A percentile compares a stretch with the other conserved stretches of the same genome.
These are phyloP conservation scores for Herpetotheres cachinnans DNA, from an alignment of 2,113 vertebrate species.

Conservation along the genomic window DNA sequence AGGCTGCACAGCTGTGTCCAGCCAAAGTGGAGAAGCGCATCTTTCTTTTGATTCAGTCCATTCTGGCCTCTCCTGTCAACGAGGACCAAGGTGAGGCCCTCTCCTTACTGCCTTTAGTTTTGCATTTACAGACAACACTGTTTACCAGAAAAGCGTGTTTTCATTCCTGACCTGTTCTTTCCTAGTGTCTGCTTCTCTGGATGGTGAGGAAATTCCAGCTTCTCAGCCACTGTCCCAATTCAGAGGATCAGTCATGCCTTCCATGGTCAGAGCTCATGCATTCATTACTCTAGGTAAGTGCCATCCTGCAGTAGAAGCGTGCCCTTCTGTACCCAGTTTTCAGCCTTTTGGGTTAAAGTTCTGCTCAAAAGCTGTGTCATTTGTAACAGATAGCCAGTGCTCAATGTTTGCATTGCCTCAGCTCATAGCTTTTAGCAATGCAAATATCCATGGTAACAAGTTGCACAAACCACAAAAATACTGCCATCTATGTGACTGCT, in stretches of 20 bases:
- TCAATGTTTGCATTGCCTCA: neutral
- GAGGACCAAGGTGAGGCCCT: slow-evolving; percentile 68
- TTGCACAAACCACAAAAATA: neutral
- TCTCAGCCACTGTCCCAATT: slow-evolving; percentile 80
- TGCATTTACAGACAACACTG: neutral
- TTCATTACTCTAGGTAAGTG: slow-evolving; percentile 87
- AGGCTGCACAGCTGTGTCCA: slow-evolving; percentile 86
- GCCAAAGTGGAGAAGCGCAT: slow-evolving; percentile 78
- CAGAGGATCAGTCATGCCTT: slow-evolving; percentile 77
- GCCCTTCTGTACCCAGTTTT: accelerated
- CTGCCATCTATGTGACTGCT: neutral
- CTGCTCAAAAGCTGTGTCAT: neutral
- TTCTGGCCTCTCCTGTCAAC: slow-evolving; percentile 77
- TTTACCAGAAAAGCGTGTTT: neutral
- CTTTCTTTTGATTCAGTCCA: slow-evolving; percentile 89
- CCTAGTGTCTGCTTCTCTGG: neutral
- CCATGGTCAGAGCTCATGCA: slow-evolving; percentile 86
- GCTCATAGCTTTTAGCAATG: neutral
- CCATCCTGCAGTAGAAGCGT: neutral
- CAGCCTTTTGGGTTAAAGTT: neutral
- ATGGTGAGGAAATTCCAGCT: slow-evolving; percentile 45
- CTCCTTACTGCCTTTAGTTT: neutral
- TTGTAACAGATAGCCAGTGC: neutral
- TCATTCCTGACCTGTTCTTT: neutral
- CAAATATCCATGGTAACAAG: slow-evolving; percentile 33